Percentiles rank a stretch among this genome's conserved stretches.
phyloP scores from a whole-genome alignment of 2,113 vertebrate genomes.

The Sus scrofa region DNA sequence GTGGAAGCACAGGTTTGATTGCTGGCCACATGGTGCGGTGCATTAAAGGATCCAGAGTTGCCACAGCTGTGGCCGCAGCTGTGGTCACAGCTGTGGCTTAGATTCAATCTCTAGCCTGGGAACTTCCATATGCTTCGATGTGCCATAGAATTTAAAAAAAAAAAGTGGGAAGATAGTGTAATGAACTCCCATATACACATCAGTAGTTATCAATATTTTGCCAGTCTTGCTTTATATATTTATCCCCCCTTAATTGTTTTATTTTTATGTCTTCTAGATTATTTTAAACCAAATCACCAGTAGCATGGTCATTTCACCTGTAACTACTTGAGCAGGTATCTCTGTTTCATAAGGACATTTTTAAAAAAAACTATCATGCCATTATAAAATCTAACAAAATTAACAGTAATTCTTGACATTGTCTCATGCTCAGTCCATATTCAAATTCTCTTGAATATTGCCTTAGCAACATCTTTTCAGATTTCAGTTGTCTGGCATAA shows the following conservation, averaged over 20 bases:
- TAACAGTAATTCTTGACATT: conserved; percentile 41
- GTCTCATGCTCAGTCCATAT: neutral
- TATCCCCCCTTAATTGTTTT: conserved; percentile 31
- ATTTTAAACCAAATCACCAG: conserved; percentile 58
- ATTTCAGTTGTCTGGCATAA: conserved; percentile 36
- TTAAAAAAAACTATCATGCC: neutral
- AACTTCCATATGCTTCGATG: too few relatives aligned
- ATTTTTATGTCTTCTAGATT: conserved; percentile 76
- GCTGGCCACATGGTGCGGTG: too few relatives aligned
- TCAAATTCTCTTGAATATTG: neutral
- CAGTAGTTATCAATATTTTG: neutral
- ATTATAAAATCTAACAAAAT: conserved; percentile 52
- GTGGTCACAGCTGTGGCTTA: too few relatives aligned
- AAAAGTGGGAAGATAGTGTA: neutral
- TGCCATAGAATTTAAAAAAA: too few relatives aligned
- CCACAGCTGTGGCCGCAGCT: too few relatives aligned
- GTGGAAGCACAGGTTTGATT: too few relatives aligned
- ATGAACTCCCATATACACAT: neutral
- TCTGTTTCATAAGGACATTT: conserved; percentile 33
- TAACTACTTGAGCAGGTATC: conserved; percentile 63
- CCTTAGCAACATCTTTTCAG: conserved; percentile 19
- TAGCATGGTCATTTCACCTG: conserved; percentile 45
- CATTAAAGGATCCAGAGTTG: too few relatives aligned
- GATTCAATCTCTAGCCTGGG: too few relatives aligned
- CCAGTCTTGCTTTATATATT: conserved; percentile 23